Evolutionary conservation across 2,888 invertebrate genomes (phyloP).

Genomic region (Pherbina coryleti): DNA sequence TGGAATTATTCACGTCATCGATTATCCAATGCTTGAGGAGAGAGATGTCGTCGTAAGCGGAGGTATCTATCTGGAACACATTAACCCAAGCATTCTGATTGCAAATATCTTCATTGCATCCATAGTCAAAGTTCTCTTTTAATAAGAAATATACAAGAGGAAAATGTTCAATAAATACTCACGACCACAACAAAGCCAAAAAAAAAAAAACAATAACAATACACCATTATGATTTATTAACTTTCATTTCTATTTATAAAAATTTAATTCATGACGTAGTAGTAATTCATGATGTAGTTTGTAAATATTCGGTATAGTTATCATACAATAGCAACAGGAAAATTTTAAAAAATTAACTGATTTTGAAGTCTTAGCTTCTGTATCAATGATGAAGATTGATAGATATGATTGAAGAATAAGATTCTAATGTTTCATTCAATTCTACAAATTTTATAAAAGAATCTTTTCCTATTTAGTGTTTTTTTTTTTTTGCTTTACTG

Average conservation of each 20-base stretch:
- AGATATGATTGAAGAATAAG: neutral
- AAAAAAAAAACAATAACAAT: constrained; percentile 37
- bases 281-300: too few species aligned
- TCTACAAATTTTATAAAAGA: neutral
- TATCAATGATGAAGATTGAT: neutral
- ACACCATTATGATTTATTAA: constrained; percentile 34
- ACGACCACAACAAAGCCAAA: constrained; percentile 30
- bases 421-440: neutral
- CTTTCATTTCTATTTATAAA: constrained; percentile 16
- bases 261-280: constrained; percentile 11
- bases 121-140: constrained; percentile 67
- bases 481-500: too few species aligned
- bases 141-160: constrained; percentile 53
- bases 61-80: constrained; percentile 66
- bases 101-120: constrained; percentile 68
- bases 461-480: too few species aligned
- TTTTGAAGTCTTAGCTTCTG: neutral
- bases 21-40: constrained; percentile 85
- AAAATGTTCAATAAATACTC: constrained; percentile 36
- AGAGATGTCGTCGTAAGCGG: constrained; percentile 80
- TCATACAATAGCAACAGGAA: neutral
- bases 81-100: constrained; percentile 67
- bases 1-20: constrained; percentile 95
- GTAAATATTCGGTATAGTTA: constrained; percentile 28
- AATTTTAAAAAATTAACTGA: neutral